Evolutionary conservation across 1,140 invertebrate species (phyloP), one percentile per base, ranked within the genome.

Genomic region (Procambarus clarkii): DNA sequence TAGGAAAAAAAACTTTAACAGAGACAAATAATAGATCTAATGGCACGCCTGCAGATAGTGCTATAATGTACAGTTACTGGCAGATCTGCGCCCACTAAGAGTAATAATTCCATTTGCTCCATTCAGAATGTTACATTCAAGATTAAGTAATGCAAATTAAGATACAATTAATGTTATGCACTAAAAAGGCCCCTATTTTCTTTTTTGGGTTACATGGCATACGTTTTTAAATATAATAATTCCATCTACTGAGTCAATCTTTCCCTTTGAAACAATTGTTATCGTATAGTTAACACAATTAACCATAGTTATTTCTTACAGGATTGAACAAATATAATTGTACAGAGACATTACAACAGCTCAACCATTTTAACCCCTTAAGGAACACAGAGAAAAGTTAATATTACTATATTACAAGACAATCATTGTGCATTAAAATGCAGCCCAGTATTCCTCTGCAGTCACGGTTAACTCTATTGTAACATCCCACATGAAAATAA

Each of bases 281-380:
- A 83, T 64, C 18, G 45, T 45, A 83, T 18, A 64, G 24, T 81
- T n/a, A 91, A 91, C 90, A 91, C 77, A 86, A 86, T 69, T 71
- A 81, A 91, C 83, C 89, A 87, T 81, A n/a, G 50, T 86, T 91
- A 82, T 86, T 81, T 86, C 84, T 86, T 91, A 87, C 85, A 91
- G 71, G 83, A 91, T 54, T 82, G 84, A 86, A 86, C 83, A 91
- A 82, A 91, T 80, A 91, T 80, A 86, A 91, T 91, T 84, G 83
- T 91, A 85, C 83, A 91, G 84, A 91, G 79, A 91, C 88, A 84
- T 81, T 79, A 91, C 90, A 91, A 91, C 85, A 91, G 84, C 80
- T 86, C 76, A 86, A 91, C 90, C 90, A 86, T 81, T 82, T 82
- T 69, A 81, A 89, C 78, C 69, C 48, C 85, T 86, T 86, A 48